Conservation (phyloP, 1,140 invertebrate genomes). For the Dysdera silvatica region DNA sequence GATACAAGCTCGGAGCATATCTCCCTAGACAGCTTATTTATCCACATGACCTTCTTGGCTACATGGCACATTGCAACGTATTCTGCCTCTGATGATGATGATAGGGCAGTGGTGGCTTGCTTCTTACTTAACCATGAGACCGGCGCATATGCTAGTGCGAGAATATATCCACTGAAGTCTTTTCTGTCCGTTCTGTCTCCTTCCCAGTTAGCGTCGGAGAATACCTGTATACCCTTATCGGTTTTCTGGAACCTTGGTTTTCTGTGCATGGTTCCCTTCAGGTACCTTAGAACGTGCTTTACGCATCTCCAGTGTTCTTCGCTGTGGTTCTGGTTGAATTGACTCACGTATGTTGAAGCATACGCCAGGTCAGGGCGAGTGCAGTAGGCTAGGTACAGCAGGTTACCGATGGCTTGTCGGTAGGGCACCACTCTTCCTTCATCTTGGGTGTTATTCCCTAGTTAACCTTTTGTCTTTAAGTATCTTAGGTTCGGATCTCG, state of each 20-base stretch:
- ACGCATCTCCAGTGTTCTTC: slow-evolving; percentile 38
- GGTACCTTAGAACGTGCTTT: slow-evolving; percentile 33
- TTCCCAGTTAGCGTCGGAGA: slow-evolving; percentile 10
- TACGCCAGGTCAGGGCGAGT: slow-evolving; percentile 48
- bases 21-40: slow-evolving; percentile 30
- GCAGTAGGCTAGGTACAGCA: slow-evolving; percentile 43
- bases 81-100: slow-evolving; percentile 45
- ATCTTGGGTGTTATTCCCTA: no score
- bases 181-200: slow-evolving; percentile 30
- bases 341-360: slow-evolving; percentile 44
- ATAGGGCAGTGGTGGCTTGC: slow-evolving; percentile 47
- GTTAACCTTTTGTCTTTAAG: neutral
- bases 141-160: slow-evolving; percentile 38
- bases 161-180: slow-evolving; percentile 40
- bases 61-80: slow-evolving; percentile 44
- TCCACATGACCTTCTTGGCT: slow-evolving; percentile 43
- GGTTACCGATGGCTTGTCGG: slow-evolving; percentile 27
- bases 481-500: slow-evolving; percentile 33
- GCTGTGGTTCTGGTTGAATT: slow-evolving; percentile 39
- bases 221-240: neutral
- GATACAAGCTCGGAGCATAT: neutral
- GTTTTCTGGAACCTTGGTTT: neutral
- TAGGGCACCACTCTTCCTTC: slow-evolving; percentile 32
- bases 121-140: slow-evolving; percentile 49
- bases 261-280: slow-evolving; percentile 33